A percentile compares a stretch with the other conserved stretches of the same genome.
These are phyloP conservation scores for Melanotaenia nigrans DNA, from an alignment of 2,797 vertebrate genomes.

Conservation along the genomic window DNA sequence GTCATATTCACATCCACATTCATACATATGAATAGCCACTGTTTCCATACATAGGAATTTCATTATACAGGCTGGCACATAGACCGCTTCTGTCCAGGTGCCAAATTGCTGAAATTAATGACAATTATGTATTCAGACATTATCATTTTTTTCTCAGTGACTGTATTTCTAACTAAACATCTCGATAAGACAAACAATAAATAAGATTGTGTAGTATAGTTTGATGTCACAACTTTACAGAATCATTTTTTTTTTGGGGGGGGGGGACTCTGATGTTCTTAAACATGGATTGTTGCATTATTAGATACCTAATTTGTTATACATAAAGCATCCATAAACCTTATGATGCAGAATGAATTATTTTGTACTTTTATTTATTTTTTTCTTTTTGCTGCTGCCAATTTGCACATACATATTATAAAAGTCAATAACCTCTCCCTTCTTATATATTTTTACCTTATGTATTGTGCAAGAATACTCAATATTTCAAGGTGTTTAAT, in stretches of 20 bases:
- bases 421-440: constrained; percentile 44
- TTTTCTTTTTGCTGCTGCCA: constrained; percentile 28
- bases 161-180: background rate
- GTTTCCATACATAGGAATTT: background rate
- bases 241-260: too few relatives aligned
- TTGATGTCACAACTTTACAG: too few relatives aligned
- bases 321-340: background rate
- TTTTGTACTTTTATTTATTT: constrained; percentile 17
- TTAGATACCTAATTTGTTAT: constrained; percentile 66
- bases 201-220: too few relatives aligned
- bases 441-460: constrained; percentile 54
- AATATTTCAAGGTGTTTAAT: constrained; percentile 74
- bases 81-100: background rate
- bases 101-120: constrained; percentile 3
- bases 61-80: background rate
- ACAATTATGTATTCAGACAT: background rate
- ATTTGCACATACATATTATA: constrained; percentile 42
- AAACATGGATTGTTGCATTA: too few relatives aligned
- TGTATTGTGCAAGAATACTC: constrained; percentile 63
- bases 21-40: background rate
- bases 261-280: too few relatives aligned
- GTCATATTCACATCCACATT: constrained; percentile 9
- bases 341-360: background rate
- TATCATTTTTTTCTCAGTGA: background rate
- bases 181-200: background rate